Evolutionary conservation across 1,140 invertebrate species (phyloP).

Genomic region (Atta texana): DNA sequence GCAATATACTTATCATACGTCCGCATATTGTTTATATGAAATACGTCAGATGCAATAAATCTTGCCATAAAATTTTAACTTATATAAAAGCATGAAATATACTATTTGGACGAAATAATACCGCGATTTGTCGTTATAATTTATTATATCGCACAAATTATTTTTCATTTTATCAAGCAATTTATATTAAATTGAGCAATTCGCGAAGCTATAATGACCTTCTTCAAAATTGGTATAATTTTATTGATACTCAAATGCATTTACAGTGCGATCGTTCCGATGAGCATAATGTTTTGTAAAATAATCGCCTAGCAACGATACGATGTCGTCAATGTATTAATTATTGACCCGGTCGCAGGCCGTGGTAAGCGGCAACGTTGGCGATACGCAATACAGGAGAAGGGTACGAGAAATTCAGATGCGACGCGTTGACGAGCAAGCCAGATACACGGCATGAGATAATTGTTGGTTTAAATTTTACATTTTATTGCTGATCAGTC

Average conservation of each 20-base stretch:
- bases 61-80: slow-evolving; percentile 3
- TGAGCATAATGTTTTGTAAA: slow-evolving; percentile 69
- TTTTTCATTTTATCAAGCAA: background rate
- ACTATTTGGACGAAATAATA: slow-evolving; percentile 11
- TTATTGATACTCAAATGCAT: background rate
- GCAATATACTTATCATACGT: slow-evolving; percentile 57
- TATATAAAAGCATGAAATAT: background rate
- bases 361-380: slow-evolving; percentile 32
- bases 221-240: background rate
- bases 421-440: slow-evolving; percentile 55
- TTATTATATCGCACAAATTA: background rate
- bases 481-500: slow-evolving; percentile 78
- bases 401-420: slow-evolving; percentile 58
- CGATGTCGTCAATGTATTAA: slow-evolving; percentile 81
- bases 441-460: slow-evolving; percentile 80
- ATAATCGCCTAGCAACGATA: slow-evolving; percentile 81
- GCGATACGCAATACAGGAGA: slow-evolving; percentile 62
- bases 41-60: slow-evolving; percentile 44
- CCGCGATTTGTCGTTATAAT: background rate
- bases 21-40: slow-evolving; percentile 40
- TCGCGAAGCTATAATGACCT: background rate
- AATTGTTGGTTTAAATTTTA: slow-evolving; percentile 80
- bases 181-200: background rate
- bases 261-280: slow-evolving; percentile 17
- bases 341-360: slow-evolving; percentile 80